Evolutionary conservation across 2,113 vertebrate species (phyloP), one percentile per base, ranked within the genome.

Genomic region (Silurus asotus): DNA sequence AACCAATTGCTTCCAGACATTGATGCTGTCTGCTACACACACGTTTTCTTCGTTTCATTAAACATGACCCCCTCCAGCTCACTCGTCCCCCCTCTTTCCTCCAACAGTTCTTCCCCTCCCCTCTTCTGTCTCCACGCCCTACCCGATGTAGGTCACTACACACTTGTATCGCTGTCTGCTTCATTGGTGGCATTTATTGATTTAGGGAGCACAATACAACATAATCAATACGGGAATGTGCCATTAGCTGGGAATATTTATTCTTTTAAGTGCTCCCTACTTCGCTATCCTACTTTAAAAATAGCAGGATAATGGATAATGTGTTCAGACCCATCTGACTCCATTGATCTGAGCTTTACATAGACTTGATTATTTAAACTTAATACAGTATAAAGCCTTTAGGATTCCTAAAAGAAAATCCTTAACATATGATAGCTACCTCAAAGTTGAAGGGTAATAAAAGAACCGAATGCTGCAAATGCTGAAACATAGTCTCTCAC

Each of bases 1-100:
- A 61, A 48, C 58, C 62, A 90, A 94, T 94, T 92, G 90, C 87
- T 93, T 93, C 93, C 93, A 93, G 91, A 92, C 88, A 56, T 83
- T 55, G 80, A 48, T 23, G 58, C 58, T 59, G 77, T 48, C 77
- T 61, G 56, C 56, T 61, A 20, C 77, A 80, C 56, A 61, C 77
- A 80, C 61, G 77, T 61, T 80, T 80, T 23, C 56, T 80, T 80
- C 56, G 5, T 90, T 70, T 84, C 86, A 86, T 88, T 79, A 74
- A 65, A 86, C 23, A 37, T 88, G 76, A 61, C 87, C 25, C 25
- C 37, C 28, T 78, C 23, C 69, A 23, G 59, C 77, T 87, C 53
- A 23, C 59, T 37, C 61, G 14, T n/a, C 0, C 45, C 23, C 15
- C 19, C 13, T 17, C 20, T 49, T 11, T 19, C 53, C 20, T 23